These are phyloP conservation scores for Paratilapia polleni DNA, from an alignment of 2,113 vertebrate species.

Conservation along the genomic window DNA sequence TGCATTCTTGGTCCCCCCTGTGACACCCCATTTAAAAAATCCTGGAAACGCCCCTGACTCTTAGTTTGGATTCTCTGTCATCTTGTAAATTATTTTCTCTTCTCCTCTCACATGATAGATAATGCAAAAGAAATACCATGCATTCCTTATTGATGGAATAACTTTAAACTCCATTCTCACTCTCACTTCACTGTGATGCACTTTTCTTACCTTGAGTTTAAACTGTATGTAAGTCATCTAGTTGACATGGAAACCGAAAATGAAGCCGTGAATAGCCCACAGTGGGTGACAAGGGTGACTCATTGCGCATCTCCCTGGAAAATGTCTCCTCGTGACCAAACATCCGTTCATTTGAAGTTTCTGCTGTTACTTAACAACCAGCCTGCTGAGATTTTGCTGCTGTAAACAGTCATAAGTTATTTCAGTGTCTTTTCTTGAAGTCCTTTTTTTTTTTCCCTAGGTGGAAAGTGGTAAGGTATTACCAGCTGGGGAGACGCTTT, in stretches of 20 bases:
- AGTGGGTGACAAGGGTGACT: conserved; percentile 1
- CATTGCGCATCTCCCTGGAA: neutral
- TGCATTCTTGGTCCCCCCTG: too few relatives aligned
- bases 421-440: neutral
- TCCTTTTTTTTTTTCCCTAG: neutral
- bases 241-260: neutral
- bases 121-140: neutral
- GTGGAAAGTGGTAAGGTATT: neutral
- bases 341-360: neutral
- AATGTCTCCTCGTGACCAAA: neutral
- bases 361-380: neutral
- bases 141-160: neutral
- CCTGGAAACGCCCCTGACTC: too few relatives aligned
- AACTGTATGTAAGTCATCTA: neutral
- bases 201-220: neutral
- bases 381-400: neutral
- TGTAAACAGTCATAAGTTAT: neutral
- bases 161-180: neutral
- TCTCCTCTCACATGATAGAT: neutral
- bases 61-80: neutral
- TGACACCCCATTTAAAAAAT: too few relatives aligned
- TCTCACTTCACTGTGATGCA: neutral
- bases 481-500: neutral
- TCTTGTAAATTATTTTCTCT: rapidly evolving
- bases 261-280: neutral